Conservation (phyloP, 2,797 vertebrate genomes). For the Mionectes olivaceus region DNA sequence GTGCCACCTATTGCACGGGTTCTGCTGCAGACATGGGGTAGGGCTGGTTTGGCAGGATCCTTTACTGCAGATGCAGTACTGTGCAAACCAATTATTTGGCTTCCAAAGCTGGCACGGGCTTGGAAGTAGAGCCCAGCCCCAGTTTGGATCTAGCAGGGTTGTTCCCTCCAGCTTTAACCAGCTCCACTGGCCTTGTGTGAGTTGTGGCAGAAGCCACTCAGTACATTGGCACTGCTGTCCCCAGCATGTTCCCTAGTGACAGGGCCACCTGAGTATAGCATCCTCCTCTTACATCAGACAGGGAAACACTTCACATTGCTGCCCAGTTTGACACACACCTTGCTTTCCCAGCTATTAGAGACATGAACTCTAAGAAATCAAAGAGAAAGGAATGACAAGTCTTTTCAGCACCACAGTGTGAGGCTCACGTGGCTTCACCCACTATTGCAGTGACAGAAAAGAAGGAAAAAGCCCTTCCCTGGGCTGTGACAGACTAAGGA, state of each 20-base stretch:
- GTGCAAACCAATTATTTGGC: not conserved
- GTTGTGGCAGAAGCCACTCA: not conserved
- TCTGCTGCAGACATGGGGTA: not conserved
- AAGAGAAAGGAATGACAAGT: not conserved
- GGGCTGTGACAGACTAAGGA: not conserved
- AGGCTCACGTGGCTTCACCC: not conserved
- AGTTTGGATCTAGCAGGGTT: not conserved
- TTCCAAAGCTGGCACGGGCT: not conserved
- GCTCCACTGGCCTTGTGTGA: not conserved
- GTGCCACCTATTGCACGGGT: constrained; percentile 12
- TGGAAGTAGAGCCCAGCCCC: not conserved
- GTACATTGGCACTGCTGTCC: not conserved
- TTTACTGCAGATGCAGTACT: not conserved
- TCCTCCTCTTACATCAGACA: not conserved
- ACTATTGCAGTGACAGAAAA: not conserved
- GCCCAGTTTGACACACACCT: not conserved
- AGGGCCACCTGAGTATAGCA: not conserved
- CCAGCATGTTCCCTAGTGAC: not conserved
- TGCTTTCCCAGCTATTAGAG: not conserved
- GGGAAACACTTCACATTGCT: not conserved
- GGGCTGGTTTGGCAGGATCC: not conserved
- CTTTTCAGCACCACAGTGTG: not conserved
- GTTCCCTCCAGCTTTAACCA: not conserved
- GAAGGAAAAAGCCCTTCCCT: not conserved
- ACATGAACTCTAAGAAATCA: not conserved